Base-by-base conservation (phyloP, 2,113 vertebrate species). In the Mystacornis crossleyi region DNA sequence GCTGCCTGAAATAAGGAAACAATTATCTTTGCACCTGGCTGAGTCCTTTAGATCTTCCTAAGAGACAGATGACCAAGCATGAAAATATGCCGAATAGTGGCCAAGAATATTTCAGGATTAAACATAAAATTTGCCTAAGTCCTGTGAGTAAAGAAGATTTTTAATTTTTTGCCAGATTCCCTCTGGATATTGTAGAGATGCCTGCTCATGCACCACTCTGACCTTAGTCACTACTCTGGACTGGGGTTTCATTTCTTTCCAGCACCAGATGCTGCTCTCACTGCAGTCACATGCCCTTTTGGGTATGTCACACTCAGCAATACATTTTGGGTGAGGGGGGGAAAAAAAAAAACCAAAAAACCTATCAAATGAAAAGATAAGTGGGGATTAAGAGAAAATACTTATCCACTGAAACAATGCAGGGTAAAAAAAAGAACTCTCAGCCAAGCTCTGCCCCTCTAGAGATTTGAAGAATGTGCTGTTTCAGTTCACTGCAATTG, bases 1-100 rank as follows among this genome's bases (percentile, higher is more conserved):
- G 91, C 93, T 81, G 77, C 60, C 53, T 89, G 81, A 72, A 94
- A 90, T 70, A 94, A 91, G 90, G 79, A 86, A 96, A 96, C 89
- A 93, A 82, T 93, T 93, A 66, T 72, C 87, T 94, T 91, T 91
- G 84, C 81, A 90, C 90, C 87, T 94, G 81, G 89, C 62, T 82
- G 78, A 82, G 34, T 50, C 78, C 62, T 88, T 95, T 82, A 88
- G 58, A 79, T 80, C 81, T 91, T 43, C 38, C 70, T 50, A 70
- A 69, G 40, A 91, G 89, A 95, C 28, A 91, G 73, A 92, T 93
- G 91, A 90, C 86, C 93, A 90, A 82, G 73, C 86, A 92, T 20
- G 85, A 94, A 97, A 95, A 94, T 89, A 92, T 29, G 55, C 34
- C 3, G 0, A 77, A 81, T 6, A 53, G 42, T 6, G n/a, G 67